These are phyloP conservation scores for Melanotaenia nigrans DNA, from an alignment of 2,797 vertebrate genomes.

Conservation along the genomic window DNA sequence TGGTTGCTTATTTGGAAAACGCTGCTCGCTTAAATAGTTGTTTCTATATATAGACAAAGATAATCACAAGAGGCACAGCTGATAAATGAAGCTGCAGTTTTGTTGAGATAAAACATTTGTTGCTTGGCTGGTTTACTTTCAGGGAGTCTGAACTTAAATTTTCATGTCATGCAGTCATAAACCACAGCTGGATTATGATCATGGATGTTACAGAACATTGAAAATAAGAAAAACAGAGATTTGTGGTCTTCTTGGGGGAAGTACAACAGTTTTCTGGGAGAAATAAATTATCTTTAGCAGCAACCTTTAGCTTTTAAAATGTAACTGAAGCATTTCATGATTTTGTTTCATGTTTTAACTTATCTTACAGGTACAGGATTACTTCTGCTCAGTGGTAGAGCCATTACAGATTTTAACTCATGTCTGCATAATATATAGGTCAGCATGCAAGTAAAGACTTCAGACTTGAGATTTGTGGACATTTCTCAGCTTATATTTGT, in stretches of 20 bases:
- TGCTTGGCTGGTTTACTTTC: background rate
- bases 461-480: background rate
- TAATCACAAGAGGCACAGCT: slow-evolving; percentile 7
- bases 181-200: slow-evolving; percentile 30
- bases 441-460: background rate
- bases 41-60: background rate
- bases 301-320: slow-evolving; percentile 1
- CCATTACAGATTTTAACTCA: background rate
- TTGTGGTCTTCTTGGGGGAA: slow-evolving; percentile 5
- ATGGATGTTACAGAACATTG: slow-evolving; percentile 18
- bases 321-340: background rate
- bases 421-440: background rate
- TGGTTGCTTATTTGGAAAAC: background rate
- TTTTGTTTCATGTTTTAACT: background rate
- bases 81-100: slow-evolving; percentile 2
- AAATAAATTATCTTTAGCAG: slow-evolving; percentile 9
- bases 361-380: background rate
- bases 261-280: background rate
- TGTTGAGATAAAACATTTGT: slow-evolving; percentile 13
- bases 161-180: slow-evolving; percentile 28
- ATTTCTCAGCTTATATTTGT: background rate
- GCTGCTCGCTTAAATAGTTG: background rate
- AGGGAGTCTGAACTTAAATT: slow-evolving; percentile 12
- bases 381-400: background rate
- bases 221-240: slow-evolving; percentile 32